Evolutionary conservation across 2,113 vertebrate species (phyloP).

Genomic region (Bothrops jararaca): DNA sequence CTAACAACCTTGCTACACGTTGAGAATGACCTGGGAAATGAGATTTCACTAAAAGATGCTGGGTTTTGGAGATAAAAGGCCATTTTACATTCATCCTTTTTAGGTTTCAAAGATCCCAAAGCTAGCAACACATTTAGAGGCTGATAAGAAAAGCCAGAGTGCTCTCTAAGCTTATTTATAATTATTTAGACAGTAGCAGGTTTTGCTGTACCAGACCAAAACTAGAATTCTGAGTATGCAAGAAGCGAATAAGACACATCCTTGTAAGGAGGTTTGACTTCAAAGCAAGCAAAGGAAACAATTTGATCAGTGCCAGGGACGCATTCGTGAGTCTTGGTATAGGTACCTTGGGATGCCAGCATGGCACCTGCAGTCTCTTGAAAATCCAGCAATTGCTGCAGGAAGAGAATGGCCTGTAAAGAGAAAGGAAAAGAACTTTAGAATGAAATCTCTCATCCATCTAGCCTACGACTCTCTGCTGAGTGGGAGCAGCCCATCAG

Average conservation of each 20-base stretch:
- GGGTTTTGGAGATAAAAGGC: not conserved
- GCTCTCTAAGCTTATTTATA: not conserved
- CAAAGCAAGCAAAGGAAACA: not conserved
- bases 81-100: not conserved
- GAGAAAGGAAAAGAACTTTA: not conserved
- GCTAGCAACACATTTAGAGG: not conserved
- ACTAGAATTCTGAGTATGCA: constrained; percentile 20
- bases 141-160: not conserved
- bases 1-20: not conserved
- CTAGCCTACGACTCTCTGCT: not conserved
- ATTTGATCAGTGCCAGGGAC: constrained; percentile 9
- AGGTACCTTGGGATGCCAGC: constrained; percentile 94
- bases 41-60: not conserved
- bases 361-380: constrained; percentile 96
- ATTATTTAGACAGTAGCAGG: not conserved
- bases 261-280: constrained; percentile 34
- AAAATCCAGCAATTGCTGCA: constrained; percentile 96
- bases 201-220: not conserved
- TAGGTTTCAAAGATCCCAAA: not conserved
- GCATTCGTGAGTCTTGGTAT: constrained; percentile 3
- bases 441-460: not conserved
- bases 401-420: constrained; percentile 90
- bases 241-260: constrained; percentile 16
- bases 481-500: not conserved
- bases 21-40: not conserved